phyloP scores from a whole-genome alignment of 2,113 vertebrate species.

The Chaetodon trifascialis region DNA sequence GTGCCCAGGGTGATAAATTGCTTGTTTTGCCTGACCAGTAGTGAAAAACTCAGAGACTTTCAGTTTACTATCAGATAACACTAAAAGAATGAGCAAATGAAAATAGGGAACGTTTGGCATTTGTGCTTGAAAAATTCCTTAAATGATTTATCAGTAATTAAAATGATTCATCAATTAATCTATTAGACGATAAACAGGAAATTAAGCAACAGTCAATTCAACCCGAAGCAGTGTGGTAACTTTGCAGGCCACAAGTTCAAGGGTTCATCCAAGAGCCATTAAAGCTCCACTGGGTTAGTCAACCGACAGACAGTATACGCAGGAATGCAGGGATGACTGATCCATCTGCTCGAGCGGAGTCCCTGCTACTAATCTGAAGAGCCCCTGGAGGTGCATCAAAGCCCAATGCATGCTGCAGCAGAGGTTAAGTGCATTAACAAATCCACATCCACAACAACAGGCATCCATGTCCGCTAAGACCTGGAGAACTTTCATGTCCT shows the following conservation, averaged over 20 bases:
- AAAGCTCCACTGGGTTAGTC: neutral
- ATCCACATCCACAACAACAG: conserved; percentile 22
- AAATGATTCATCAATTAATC: neutral
- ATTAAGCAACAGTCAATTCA: neutral
- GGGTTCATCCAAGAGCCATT: neutral
- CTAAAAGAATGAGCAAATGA: neutral
- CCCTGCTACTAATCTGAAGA: neutral
- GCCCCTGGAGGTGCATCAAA: neutral
- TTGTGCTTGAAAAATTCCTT: neutral
- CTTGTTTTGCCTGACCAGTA: neutral
- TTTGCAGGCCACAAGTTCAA: neutral
- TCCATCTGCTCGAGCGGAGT: neutral
- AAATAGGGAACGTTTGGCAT: neutral
- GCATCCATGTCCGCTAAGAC: conserved; percentile 2
- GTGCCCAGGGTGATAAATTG: too few species aligned
- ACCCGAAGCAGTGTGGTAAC: neutral
- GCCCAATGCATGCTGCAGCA: neutral
- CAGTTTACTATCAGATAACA: neutral
- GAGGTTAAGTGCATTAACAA: conserved; percentile 15
- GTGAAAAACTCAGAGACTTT: neutral
- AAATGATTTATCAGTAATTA: neutral
- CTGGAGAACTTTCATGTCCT: conserved; percentile 4
- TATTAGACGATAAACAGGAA: neutral
- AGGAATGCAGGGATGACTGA: neutral
- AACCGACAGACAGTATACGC: neutral